These are phyloP conservation scores for Periparus ater DNA, from an alignment of 2,797 vertebrate species.

Conservation along the genomic window DNA sequence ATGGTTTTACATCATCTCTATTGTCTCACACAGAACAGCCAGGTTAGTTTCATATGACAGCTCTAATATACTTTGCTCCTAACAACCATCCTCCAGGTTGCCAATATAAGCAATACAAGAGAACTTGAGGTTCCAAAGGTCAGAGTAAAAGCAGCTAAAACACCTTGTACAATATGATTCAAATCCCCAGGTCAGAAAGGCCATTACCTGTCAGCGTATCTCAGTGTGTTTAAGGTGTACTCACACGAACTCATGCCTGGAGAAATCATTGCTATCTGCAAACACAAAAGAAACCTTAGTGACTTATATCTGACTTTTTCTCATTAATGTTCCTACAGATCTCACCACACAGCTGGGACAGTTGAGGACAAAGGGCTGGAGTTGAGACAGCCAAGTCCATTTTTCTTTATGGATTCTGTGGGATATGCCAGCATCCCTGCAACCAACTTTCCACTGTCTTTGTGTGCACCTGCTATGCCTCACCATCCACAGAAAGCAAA, in stretches of 20 bases:
- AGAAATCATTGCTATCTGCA: slow-evolving; percentile 97
- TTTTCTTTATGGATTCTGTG: neutral
- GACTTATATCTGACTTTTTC: neutral
- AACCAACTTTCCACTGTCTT: neutral
- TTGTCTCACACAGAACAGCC: neutral
- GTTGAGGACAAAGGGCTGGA: neutral
- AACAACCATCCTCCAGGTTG: neutral
- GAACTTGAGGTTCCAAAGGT: neutral
- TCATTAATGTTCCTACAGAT: neutral
- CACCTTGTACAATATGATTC: neutral
- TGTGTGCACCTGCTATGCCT: neutral
- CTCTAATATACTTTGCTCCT: neutral
- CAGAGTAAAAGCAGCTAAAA: neutral
- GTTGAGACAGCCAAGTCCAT: neutral
- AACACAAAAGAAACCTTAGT: slow-evolving; percentile 21
- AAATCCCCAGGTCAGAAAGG: neutral
- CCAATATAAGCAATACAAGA: neutral
- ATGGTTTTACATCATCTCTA: neutral
- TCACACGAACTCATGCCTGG: slow-evolving; percentile 94
- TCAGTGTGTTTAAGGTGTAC: slow-evolving; percentile 94
- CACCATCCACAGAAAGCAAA: neutral
- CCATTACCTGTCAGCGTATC: slow-evolving; percentile 94
- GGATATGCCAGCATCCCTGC: neutral
- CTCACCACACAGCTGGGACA: neutral
- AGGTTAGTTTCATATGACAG: neutral